These are phyloP conservation scores for Emydura subglobosa DNA, from an alignment of 2,113 vertebrate genomes.

Conservation along the genomic window DNA sequence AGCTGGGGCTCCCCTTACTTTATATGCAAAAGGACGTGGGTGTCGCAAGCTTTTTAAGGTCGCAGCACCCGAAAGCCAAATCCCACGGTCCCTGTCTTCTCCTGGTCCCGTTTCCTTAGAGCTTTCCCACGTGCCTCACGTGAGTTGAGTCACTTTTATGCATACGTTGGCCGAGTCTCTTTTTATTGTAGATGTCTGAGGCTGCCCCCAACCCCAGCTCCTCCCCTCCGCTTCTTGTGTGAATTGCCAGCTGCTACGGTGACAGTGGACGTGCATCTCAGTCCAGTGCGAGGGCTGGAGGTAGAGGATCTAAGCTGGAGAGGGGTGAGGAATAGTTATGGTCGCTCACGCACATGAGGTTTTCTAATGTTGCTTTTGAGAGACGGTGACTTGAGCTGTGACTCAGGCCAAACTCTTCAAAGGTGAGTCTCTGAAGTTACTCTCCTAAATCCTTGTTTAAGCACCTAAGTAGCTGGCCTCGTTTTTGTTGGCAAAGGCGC, in stretches of 20 bases:
- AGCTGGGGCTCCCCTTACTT: neutral
- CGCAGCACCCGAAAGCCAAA: neutral
- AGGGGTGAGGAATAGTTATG: neutral
- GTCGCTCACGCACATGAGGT: neutral
- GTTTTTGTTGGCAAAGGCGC: neutral
- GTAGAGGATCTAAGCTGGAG: neutral
- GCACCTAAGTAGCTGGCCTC: neutral
- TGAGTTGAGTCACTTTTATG: neutral
- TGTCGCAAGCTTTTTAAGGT: neutral
- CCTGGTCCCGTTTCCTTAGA: neutral
- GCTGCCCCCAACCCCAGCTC: neutral
- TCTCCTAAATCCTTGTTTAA: neutral
- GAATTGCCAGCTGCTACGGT: neutral
- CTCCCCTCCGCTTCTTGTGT: rapidly evolving
- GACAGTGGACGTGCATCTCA: neutral
- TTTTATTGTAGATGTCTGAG: neutral
- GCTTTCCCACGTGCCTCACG: neutral
- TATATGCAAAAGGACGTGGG: neutral
- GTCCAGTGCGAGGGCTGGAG: rapidly evolving
- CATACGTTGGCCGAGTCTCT: too few relatives aligned
- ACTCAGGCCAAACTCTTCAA: neutral
- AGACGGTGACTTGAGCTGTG: neutral
- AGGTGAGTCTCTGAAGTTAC: neutral
- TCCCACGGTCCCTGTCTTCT: rapidly evolving
- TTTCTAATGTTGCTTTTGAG: neutral